phyloP scores from a whole-genome alignment of 2,797 vertebrate genomes.

The Bradypus variegatus region DNA sequence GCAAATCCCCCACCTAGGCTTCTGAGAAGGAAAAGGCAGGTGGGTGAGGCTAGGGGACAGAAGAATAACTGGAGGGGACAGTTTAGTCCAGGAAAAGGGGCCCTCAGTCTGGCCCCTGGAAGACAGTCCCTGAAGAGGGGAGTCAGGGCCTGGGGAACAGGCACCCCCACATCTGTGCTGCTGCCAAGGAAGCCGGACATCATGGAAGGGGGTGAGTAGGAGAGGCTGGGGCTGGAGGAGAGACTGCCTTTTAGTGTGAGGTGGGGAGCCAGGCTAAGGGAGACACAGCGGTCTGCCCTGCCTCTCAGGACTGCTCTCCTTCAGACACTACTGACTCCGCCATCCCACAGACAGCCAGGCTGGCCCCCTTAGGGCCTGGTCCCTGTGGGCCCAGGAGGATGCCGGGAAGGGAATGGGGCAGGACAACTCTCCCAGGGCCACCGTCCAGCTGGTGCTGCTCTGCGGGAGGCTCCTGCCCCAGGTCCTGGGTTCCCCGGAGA shows the following conservation, averaged over 20 bases:
- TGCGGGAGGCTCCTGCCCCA: neutral
- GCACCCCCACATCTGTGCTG: neutral
- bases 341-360: neutral
- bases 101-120: neutral
- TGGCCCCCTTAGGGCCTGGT: neutral
- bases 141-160: neutral
- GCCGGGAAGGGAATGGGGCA: neutral
- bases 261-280: neutral
- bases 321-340: no score
- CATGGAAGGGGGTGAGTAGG: neutral
- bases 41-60: neutral
- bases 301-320: neutral
- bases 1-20: conserved; percentile 5
- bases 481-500: neutral
- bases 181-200: neutral
- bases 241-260: neutral
- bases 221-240: neutral
- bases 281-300: neutral
- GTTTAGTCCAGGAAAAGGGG: neutral
- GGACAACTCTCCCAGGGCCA: neutral
- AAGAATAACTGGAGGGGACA: neutral
- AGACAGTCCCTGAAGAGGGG: conserved; percentile 16
- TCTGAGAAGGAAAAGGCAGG: conserved; percentile 20
- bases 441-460: neutral
- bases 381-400: neutral